Evolutionary conservation across 2,797 vertebrate species (phyloP), one percentile per base, ranked within the genome.

Genomic region (Argya squamiceps): DNA sequence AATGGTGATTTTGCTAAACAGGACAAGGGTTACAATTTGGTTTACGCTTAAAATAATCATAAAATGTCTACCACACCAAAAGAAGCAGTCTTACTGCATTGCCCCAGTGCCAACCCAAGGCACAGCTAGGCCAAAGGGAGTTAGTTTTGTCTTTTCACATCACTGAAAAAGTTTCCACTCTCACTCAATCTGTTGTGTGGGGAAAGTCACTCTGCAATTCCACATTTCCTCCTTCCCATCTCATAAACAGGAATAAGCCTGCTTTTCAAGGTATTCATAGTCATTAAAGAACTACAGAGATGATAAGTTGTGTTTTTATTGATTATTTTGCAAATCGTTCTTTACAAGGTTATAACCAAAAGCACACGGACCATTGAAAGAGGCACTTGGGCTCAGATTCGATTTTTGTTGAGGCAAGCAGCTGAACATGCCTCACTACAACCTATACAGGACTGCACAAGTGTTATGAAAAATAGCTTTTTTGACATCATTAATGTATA

Each of bases 101-200:
- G 77, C 13, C 30, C 15, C 27, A 37, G 0, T 24, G 47, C 36
- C 27, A 59, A 0, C 22, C 27, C 47, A 30, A 4, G 37, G 44
- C 62, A 64, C n/a, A 47, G 5, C 5, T 12, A 52, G 32, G 53
- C 32, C 37, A 39, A 9, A 69, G 1, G 2, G 5, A 21, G 10
- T 15, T 30, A 29, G 9, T 41, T 65, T 53, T 69, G 32, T 47
- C 29, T 34, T 78, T 78, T 34, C 11, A 11, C 18, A 15, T 37
- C 41, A 20, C 22, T 46, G 37, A 34, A 74, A 18, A 26, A 3
- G 5, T 81, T 74, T 75, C 41, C 34, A 46, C 36, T 63, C 49
- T 22, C 14, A 6, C 29, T 1, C 0, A 21, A 29, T 17, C 30
- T 53, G 30, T 15, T 53, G 23, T 6, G 10, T 65, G 23, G 20